A percentile compares a stretch with the other conserved stretches of the same genome.
Evolutionary conservation across 2,797 vertebrate genomes (phyloP).

Genomic region (Neomorphus geoffroyi): DNA sequence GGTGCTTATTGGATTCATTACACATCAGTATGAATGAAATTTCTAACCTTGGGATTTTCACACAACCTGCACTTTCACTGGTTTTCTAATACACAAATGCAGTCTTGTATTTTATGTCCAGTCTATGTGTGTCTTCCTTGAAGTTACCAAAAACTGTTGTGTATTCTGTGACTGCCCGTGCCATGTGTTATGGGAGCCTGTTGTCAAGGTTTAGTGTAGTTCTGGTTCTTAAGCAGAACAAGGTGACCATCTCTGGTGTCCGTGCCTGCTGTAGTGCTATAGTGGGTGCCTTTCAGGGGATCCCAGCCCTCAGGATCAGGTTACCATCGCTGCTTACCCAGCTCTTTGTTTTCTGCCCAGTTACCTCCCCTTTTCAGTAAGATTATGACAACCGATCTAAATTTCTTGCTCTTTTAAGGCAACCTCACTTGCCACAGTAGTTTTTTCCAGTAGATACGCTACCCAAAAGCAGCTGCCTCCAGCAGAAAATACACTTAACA

Average conservation of each 20-base stretch:
- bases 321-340: neutral
- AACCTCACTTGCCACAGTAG: neutral
- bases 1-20: neutral
- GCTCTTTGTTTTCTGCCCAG: neutral
- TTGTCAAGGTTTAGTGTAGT: neutral
- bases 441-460: neutral
- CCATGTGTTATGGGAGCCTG: neutral
- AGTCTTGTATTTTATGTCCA: no score
- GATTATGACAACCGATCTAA: neutral
- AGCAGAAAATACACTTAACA: neutral
- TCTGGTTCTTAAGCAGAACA: neutral
- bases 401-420: neutral
- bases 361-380: neutral
- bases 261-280: neutral
- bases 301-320: neutral
- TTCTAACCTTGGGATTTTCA: neutral
- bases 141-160: neutral
- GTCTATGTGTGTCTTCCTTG: neutral
- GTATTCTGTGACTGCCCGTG: neutral
- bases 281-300: neutral
- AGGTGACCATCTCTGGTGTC: neutral
- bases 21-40: neutral
- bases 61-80: neutral
- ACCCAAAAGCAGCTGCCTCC: neutral
- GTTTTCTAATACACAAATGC: neutral